These are phyloP conservation scores for Chaenodraco wilsoni DNA, from an alignment of 2,797 vertebrate species.

Conservation along the genomic window DNA sequence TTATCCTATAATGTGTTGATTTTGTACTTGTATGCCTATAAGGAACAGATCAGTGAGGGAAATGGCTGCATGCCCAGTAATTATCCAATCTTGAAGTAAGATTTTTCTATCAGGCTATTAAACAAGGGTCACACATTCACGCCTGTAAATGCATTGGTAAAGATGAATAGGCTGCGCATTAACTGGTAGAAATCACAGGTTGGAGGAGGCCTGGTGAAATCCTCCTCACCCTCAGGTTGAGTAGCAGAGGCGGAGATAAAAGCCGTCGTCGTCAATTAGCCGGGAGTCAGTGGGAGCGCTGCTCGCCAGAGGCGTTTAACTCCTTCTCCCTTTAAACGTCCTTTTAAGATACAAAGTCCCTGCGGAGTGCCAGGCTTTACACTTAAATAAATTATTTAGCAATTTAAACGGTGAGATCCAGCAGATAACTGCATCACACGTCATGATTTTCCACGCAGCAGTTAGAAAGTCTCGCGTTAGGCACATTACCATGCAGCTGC, in stretches of 20 bases:
- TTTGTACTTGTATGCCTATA: constrained; percentile 28
- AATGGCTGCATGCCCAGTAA: constrained; percentile 31
- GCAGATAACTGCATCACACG: constrained; percentile 73
- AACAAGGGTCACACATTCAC: constrained; percentile 60
- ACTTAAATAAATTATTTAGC: constrained; percentile 86
- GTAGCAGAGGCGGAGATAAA: constrained; percentile 77
- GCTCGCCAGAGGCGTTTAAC: constrained; percentile 82
- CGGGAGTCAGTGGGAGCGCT: constrained; percentile 77
- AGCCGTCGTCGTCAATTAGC: constrained; percentile 81
- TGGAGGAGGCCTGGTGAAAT: constrained; percentile 55
- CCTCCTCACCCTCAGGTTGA: constrained; percentile 68
- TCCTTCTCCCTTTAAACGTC: constrained; percentile 81
- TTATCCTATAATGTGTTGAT: constrained; percentile 22
- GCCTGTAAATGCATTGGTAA: constrained; percentile 40
- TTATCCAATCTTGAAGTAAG: constrained; percentile 48
- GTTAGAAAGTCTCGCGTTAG: constrained; percentile 51
- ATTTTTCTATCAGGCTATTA: constrained; percentile 53
- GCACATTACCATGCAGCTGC: constrained; percentile 54
- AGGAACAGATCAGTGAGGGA: constrained; percentile 24
- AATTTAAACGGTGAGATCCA: constrained; percentile 81
- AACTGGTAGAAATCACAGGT: constrained; percentile 65
- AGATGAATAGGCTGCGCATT: constrained; percentile 47
- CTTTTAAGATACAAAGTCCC: constrained; percentile 84
- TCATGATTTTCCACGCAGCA: constrained; percentile 64
- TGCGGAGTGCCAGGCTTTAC: constrained; percentile 78